Evolutionary conservation across 2,113 vertebrate species (phyloP), one percentile per base, ranked within the genome.

Genomic region (Sander vitreus): DNA sequence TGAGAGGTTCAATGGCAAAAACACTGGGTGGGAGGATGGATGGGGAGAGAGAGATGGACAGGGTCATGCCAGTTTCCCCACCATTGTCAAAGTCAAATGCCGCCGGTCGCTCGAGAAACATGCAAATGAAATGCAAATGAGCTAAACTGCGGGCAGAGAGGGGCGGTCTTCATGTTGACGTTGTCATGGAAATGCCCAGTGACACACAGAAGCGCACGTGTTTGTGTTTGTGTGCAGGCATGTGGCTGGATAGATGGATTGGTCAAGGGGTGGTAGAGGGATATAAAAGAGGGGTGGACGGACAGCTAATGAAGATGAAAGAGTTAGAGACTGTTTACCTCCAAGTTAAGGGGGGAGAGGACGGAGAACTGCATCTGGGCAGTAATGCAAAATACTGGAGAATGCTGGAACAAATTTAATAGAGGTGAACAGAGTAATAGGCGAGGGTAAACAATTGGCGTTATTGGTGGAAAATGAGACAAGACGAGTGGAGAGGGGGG

Each of bases 51-150:
- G 30, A 33, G 30, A 33, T 30, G 30, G 30, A 30, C 30, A 30
- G 30, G 30, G 30, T 30, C 30, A 30, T 30, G 30, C 30, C 30
- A 30, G 30, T 30, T 30, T 30, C 21, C 73, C 73, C 39, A 25
- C 85, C 75, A 85, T 80, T 90, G 94, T 90, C 93, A 95, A 95
- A 94, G 93, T 94, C 93, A 95, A 94, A 94, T 89, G 83, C 86
- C 57, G 75, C 79, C 8, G 54, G 93, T 94, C 72, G 90, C 94
- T 92, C 66, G 60, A 88, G 91, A 94, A 93, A 93, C 92, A 96
- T 95, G 93, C 93, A 96, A 96, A 96, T 95, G 81, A 91, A 78
- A 95, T 95, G 95, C 89, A 96, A 95, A 96, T 86, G 70, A 91
- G 89, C 64, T 25, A 88, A 93, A 93, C 91, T 83, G 87, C 83